Evolutionary conservation across 2,888 invertebrate species (phyloP).

Genomic region (Ethmia dodecea): DNA sequence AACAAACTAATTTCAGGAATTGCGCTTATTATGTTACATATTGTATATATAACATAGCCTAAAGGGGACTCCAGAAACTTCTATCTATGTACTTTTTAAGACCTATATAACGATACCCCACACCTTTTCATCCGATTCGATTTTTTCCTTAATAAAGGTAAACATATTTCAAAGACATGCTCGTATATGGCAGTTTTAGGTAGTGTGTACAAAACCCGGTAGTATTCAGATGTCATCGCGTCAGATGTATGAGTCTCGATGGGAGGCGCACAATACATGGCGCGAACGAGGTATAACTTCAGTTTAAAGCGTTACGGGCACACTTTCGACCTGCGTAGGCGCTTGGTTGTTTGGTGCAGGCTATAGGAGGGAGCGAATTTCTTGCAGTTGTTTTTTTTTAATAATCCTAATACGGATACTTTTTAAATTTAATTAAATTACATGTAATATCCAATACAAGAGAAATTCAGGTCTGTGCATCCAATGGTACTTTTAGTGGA

Average conservation of each 20-base stretch:
- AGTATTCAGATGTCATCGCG: conserved; percentile 22
- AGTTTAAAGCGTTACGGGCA: conserved; percentile 28
- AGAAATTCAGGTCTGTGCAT: too few relatives aligned
- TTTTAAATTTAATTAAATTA: too few relatives aligned
- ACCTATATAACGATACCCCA: too few relatives aligned
- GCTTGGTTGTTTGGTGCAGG: conserved; percentile 12
- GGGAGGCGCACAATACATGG: conserved; percentile 13
- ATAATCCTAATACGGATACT: too few relatives aligned
- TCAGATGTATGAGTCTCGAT: conserved; percentile 15
- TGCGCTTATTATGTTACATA: too few relatives aligned
- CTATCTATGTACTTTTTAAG: too few relatives aligned
- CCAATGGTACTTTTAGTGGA: too few relatives aligned
- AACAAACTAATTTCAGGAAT: too few relatives aligned
- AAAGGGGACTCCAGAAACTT: too few relatives aligned
- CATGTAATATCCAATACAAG: too few relatives aligned
- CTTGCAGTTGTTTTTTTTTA: too few relatives aligned
- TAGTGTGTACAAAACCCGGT: conserved; percentile 15
- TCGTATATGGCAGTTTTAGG: not conserved
- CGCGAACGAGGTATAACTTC: conserved; percentile 23
- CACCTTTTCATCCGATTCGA: not conserved
- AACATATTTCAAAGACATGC: not conserved
- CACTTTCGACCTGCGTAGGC: conserved; percentile 50
- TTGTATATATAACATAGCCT: too few relatives aligned
- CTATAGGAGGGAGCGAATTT: conserved; percentile 20
- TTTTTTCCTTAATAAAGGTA: not conserved